phyloP scores from a whole-genome alignment of 2,888 invertebrate species.

The Allophyes oxyacanthae region DNA sequence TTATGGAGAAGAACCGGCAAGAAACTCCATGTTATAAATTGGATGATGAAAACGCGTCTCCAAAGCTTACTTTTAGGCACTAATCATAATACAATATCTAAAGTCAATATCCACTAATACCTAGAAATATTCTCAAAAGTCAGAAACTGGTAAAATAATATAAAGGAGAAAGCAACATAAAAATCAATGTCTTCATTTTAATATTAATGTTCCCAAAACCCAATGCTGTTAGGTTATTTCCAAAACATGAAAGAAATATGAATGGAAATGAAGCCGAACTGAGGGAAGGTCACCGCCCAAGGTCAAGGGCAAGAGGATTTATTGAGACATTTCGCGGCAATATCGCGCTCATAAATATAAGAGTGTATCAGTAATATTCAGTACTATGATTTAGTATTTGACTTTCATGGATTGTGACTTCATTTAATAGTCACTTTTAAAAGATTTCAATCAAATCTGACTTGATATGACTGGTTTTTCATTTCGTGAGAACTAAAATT shows the following conservation, averaged over 20 bases:
- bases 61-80: slow-evolving; percentile 51
- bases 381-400: slow-evolving; percentile 35
- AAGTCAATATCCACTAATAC: slow-evolving; percentile 18
- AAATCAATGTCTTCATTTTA: slow-evolving; percentile 33
- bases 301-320: slow-evolving; percentile 37
- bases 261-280: slow-evolving; percentile 29
- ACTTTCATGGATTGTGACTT: slow-evolving; percentile 4
- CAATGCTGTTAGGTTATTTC: slow-evolving; percentile 32
- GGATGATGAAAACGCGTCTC: slow-evolving; percentile 32
- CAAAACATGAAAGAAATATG: slow-evolving; percentile 42
- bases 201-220: slow-evolving; percentile 57
- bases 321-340: slow-evolving; percentile 42
- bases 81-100: slow-evolving; percentile 47
- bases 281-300: slow-evolving; percentile 14
- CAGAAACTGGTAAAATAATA: slow-evolving; percentile 22
- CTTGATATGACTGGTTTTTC: no score
- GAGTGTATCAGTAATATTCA: slow-evolving; percentile 39
- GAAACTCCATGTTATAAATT: no score
- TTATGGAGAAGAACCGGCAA: no score
- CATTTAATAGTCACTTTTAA: background rate
- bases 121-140: slow-evolving; percentile 36
- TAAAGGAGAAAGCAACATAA: slow-evolving; percentile 19
- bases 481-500: no score
- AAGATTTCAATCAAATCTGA: no score
- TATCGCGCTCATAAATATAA: slow-evolving; percentile 46